A percentile compares a stretch with the other conserved stretches of the same genome.
Conservation (phyloP, 2,797 vertebrate species). For the Myotis pilosus region DNA sequence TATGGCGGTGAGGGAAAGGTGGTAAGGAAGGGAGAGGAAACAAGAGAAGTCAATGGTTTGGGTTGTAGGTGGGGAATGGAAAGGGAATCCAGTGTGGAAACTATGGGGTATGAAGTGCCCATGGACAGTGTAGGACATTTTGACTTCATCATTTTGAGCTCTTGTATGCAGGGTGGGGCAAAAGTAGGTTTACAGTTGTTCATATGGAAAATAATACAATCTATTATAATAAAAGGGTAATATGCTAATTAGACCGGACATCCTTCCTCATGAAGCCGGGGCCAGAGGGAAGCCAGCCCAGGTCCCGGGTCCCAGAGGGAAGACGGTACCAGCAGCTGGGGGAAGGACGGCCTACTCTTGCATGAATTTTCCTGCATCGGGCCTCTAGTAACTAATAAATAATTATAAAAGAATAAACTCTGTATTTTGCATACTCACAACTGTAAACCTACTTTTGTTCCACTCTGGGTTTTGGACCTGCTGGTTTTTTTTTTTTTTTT, state of each 20-base stretch:
- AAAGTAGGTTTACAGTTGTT: neutral
- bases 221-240: too few species aligned
- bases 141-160: neutral
- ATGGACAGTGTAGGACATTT: neutral
- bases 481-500: neutral
- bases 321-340: too few species aligned
- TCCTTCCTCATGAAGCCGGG: too few species aligned
- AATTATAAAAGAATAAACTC: neutral
- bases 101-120: neutral
- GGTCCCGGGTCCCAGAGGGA: too few species aligned
- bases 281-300: too few species aligned
- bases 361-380: too few species aligned
- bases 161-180: neutral
- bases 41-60: neutral
- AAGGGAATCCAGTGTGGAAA: neutral
- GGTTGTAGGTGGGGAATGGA: neutral
- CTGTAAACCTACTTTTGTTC: neutral
- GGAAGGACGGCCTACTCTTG: too few species aligned
- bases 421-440: neutral
- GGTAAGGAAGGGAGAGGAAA: neutral
- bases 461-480: neutral
- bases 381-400: neutral
- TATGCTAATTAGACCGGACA: too few species aligned
- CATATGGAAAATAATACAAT: neutral
- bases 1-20: rapidly evolving